Evolutionary conservation across 2,797 vertebrate genomes (phyloP), one percentile per base, ranked within the genome.

Genomic region (Gadopsis marmoratus): DNA sequence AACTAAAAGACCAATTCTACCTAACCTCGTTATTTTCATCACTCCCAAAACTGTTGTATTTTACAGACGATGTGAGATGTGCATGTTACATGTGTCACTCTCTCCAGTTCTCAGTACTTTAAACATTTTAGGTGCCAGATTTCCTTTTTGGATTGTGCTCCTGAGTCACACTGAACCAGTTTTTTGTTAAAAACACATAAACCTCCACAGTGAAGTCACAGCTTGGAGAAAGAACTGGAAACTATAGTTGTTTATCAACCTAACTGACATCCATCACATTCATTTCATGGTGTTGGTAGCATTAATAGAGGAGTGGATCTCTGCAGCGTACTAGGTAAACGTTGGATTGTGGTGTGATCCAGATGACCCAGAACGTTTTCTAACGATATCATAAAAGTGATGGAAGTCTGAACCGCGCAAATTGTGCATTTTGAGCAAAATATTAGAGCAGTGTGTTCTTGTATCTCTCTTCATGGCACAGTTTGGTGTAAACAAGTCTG

Each of bases 221-320:
- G 37, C 72, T 88, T 91, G 88, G 92, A 94, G 74, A 70, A 62
- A 83, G 70, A 79, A 62, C 26, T 91, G 91, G 93, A 94, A 92
- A 91, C 75, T 88, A 69, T 8, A 67, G 84, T 91, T 92, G 87
- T 93, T 93, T 89, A 93, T 93, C 90, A 87, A 82, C 76, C 83
- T 53, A 74, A 80, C 80, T 86, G 85, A 91, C 87, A 87, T 92
- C 85, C 74, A 92, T 91, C 89, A 86, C 78, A 71, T 85, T 82
- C 61, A 51, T 65, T 60, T 84, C 79, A 78, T 43, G 56, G 37
- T 81, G 79, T 87, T 86, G 85, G 84, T 71, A 63, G 76, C 39
- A 62, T 87, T 80, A 76, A 79, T 61, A 73, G 51, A 62, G 39
- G 37, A 73, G 73, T 60, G 68, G 33, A 56, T 85, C 59, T 83